Base-by-base conservation (phyloP, 2,888 invertebrate species). In the Falcaria lacertinaria region DNA sequence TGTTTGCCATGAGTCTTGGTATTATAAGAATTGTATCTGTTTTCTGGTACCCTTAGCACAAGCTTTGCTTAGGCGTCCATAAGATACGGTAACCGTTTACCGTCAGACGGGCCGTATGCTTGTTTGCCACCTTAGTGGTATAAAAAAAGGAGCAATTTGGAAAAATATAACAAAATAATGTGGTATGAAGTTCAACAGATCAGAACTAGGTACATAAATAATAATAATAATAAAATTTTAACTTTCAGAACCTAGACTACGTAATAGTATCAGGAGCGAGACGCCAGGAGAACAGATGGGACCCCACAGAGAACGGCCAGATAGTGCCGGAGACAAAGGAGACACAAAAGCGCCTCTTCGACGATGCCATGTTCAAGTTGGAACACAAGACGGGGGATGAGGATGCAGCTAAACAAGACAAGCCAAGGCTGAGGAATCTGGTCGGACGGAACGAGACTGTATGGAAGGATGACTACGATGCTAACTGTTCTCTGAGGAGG, bases 231-330 rank as follows among this genome's bases (percentile, higher is more conserved):
- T 33, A 33, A 25, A 17, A 11, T 34, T 13, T 32, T 34, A 36
- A 17, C n/a, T 90, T 91, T 15, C 78, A 97, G 96, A 99, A 99
- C 85, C 90, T 99, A 61, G 99, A 99, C 79, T 99, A 99, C 90
- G 94, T 96, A 0, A 96, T 99, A 64, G 91, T 98, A 13, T 96
- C 95, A 42, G 99, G 99, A 0, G 99, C 99, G 2, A 91, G 97
- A 58, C 89, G 99, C 0, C 99, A 99, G 80, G 99, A 99, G 79
- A 97, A 97, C 76, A 91, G 99, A 54, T 99, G 99, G 98, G 99
- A 99, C 84, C 98, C 99, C 0, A 93, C 94, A 25, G 94, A 97
- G 60, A 98, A 99, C 90, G 98, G 96, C 38, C 98, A 98, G 74
- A 92, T 97, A 44, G 96, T 97, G 0, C 95, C 97, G 0, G 97